Evolutionary conservation across 2,113 vertebrate genomes (phyloP), one percentile per base, ranked within the genome.

Genomic region (Theristicus caerulescens): DNA sequence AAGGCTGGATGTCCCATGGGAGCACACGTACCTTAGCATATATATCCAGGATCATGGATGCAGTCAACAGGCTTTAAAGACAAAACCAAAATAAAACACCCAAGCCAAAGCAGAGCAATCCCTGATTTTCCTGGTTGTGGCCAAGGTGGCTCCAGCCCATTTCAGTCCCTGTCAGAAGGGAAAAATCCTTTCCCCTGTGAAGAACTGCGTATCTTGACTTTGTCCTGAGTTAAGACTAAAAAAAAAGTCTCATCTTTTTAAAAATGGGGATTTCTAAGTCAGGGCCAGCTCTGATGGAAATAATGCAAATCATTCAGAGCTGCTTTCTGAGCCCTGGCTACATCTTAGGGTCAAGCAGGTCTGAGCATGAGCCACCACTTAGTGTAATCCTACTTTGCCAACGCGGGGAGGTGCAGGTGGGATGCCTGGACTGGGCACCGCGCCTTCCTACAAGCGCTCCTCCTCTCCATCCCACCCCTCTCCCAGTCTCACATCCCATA

Each of bases 11-110:
- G 4, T 52, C 70, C 44, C 44, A 21, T 0, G 2, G 58, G 65
- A 65, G 25, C 11, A 1, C 34, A 10, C 4, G 1, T 10, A 66
- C 52, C 65, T 58, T 3, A 13, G 13, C 5, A 15, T 2, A 0
- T 25, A 7, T 15, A 46, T 21, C 71, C 76, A 61, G 58, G 18
- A 47, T 9, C 12, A 5, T 4, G 13, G 47, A 38, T 25, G n/a
- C 27, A 58, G 55, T 20, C 73, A 81, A 11, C 8, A 49, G 73
- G n/a, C 51, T 90, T 44, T 36, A 19, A 31, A 61, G 31, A 38
- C 59, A 94, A 70, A 91, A 74, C 11, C 66, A 46, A 70, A 92
- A 29, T 14, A 38, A 76, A 86, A 25, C 36, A 20, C 12, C 16
- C 38, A 65, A 71, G 26, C 13, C 31, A 73, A 61, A 90, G 36